Conservation (phyloP, 2,113 vertebrate genomes). For the Siphamia tubifer region DNA sequence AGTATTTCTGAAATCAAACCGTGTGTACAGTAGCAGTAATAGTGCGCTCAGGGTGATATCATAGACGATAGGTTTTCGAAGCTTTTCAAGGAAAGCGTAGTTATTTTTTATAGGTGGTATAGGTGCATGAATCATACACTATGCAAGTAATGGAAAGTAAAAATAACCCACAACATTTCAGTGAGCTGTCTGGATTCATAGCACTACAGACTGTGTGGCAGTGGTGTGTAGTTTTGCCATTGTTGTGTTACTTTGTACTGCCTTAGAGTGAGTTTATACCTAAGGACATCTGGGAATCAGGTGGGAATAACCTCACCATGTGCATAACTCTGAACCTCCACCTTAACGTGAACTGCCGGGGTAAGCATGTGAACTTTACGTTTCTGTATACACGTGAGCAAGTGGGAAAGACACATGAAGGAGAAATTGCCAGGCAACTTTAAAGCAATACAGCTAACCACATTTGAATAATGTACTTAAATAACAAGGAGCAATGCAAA, state of each 20-base stretch:
- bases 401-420: no score
- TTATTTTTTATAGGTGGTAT: not conserved
- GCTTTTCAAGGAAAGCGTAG: not conserved
- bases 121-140: not conserved
- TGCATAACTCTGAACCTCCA: not conserved
- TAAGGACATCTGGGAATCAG: not conserved
- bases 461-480: no score
- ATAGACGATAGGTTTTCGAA: not conserved
- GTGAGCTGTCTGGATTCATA: no score
- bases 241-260: not conserved
- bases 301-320: constrained; percentile 17
- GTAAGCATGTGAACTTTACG: no score
- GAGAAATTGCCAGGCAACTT: no score
- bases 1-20: not conserved
- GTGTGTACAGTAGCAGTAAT: not conserved
- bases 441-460: no score
- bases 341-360: constrained; percentile 4
- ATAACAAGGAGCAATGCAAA: no score
- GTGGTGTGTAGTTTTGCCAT: not conserved
- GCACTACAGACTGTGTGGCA: not conserved
- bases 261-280: not conserved
- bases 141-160: not conserved
- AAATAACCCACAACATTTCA: not conserved
- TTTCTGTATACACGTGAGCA: no score
- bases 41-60: not conserved